Percentiles rank a stretch among this genome's conserved stretches.
These are phyloP conservation scores for Coccyzus lansbergi DNA, from an alignment of 2,797 vertebrate genomes.

Conservation along the genomic window DNA sequence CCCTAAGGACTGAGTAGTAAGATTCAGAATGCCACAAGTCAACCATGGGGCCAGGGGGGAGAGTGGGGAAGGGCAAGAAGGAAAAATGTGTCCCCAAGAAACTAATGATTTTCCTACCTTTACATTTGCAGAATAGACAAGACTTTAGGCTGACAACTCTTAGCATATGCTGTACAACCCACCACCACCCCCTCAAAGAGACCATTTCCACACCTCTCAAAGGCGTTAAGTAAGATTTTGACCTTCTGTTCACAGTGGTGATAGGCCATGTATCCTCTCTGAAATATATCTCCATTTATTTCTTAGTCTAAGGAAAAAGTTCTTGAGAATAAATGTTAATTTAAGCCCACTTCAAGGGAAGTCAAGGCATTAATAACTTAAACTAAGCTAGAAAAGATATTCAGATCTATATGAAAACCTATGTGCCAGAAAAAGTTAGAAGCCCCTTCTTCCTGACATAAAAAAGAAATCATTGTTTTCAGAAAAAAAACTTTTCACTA, in stretches of 20 bases:
- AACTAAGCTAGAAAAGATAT: constrained; percentile 15
- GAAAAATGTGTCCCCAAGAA: neutral
- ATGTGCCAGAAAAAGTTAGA: neutral
- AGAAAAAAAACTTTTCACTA: neutral
- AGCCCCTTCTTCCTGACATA: neutral
- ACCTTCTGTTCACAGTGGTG: neutral
- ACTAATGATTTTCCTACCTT: neutral
- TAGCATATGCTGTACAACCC: neutral
- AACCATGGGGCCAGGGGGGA: neutral
- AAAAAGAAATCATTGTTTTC: neutral
- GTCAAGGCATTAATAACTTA: neutral
- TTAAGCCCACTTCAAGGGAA: neutral
- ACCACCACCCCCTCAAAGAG: neutral
- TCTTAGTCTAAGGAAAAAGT: neutral
- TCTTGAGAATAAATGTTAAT: neutral
- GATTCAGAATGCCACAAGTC: neutral
- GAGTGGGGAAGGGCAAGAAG: neutral
- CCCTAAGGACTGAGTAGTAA: neutral
- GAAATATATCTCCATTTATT: neutral
- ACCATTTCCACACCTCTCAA: neutral
- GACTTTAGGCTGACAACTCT: neutral
- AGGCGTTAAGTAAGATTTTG: neutral
- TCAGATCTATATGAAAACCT: neutral
- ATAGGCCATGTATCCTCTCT: neutral
- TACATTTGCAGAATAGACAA: neutral